Conservation (phyloP, 2,888 invertebrate genomes). For the Drosophila testacea region DNA sequence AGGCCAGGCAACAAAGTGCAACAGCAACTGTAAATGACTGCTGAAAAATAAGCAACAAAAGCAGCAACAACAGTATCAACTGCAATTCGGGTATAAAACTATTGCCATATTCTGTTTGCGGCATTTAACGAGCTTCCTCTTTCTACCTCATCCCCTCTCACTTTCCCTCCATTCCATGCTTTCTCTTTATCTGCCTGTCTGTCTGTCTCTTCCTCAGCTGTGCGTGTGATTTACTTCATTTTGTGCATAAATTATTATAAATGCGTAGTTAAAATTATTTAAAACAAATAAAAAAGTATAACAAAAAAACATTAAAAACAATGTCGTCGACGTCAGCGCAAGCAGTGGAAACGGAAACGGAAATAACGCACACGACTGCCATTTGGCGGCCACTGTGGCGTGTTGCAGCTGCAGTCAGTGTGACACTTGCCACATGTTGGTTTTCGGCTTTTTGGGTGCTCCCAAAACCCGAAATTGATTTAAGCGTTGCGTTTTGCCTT, state of each 20-base stretch:
- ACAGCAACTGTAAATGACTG: constrained; percentile 63
- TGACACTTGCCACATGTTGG: constrained; percentile 72
- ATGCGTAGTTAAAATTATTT: constrained; percentile 53
- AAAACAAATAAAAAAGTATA: constrained; percentile 14
- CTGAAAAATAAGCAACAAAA: constrained; percentile 51
- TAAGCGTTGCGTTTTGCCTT: constrained; percentile 44
- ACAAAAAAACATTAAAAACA: constrained; percentile 39
- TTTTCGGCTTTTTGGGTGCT: constrained; percentile 44
- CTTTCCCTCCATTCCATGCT: not conserved
- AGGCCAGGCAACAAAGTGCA: constrained; percentile 73
- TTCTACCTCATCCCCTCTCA: not conserved
- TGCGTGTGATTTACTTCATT: constrained; percentile 74
- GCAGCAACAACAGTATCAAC: constrained; percentile 11
- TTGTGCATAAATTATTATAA: constrained; percentile 77
- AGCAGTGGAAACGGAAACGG: constrained; percentile 57
- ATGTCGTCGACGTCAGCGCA: constrained; percentile 1
- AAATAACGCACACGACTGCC: constrained; percentile 48
- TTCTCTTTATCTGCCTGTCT: not conserved
- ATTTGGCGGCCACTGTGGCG: constrained; percentile 55
- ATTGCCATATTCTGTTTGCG: constrained; percentile 79
- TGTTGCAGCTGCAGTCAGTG: constrained; percentile 40
- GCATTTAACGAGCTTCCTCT: constrained; percentile 67
- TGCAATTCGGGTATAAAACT: constrained; percentile 62
- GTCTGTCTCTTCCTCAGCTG: constrained; percentile 24
- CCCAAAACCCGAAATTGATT: constrained; percentile 66